These are phyloP conservation scores for Planococcus citri DNA, from an alignment of 1,140 invertebrate genomes.

Conservation along the genomic window DNA sequence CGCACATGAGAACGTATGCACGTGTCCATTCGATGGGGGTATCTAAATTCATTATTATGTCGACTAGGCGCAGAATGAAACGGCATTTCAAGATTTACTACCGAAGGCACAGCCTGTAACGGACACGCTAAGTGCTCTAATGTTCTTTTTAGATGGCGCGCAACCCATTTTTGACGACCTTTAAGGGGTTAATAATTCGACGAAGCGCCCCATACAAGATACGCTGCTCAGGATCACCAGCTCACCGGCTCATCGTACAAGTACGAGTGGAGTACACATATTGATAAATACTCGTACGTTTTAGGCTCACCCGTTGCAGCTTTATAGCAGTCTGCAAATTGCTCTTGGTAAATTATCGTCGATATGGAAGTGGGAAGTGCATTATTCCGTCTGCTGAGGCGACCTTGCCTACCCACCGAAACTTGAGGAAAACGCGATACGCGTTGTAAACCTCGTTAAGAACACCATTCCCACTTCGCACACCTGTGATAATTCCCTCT, in stretches of 20 bases:
- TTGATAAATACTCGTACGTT: background rate
- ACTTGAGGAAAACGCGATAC: background rate
- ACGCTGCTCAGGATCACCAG: no score
- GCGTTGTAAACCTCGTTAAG: no score
- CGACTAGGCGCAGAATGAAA: background rate
- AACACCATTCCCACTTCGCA: no score
- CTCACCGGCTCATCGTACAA: no score
- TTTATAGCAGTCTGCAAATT: background rate
- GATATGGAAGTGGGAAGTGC: no score
- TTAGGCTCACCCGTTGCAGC: background rate
- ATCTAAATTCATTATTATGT: slow-evolving; percentile 8
- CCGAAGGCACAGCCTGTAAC: background rate
- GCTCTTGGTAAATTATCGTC: background rate
- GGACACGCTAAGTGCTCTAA: slow-evolving; percentile 5
- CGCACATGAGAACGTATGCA: background rate
- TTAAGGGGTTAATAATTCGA: background rate
- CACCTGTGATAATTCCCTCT: background rate
- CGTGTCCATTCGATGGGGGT: background rate
- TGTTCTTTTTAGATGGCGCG: background rate
- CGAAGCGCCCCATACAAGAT: background rate
- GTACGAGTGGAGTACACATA: no score
- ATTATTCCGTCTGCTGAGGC: background rate
- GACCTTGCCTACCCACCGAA: no score
- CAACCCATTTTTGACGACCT: background rate
- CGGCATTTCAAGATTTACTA: slow-evolving; percentile 3